Evolutionary conservation across 2,888 invertebrate genomes (phyloP).

Genomic region (Agrenia bidenticulata): DNA sequence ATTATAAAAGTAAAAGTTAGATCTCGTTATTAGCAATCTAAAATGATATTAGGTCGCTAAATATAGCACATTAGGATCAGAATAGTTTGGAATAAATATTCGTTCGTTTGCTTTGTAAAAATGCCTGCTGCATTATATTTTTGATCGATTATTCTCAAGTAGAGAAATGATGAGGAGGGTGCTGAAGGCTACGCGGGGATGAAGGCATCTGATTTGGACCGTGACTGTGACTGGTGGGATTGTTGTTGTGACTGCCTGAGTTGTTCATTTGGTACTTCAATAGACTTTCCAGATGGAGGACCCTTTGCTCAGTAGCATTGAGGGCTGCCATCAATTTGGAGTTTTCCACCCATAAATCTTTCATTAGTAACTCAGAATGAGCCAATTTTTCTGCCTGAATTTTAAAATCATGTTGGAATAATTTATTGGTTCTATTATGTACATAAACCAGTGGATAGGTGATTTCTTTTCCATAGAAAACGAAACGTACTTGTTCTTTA

Average conservation of each 20-base stretch:
- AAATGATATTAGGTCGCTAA: no score
- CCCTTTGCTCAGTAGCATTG: conserved; percentile 61
- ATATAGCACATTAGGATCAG: conserved; percentile 1
- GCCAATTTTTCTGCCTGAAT: conserved; percentile 70
- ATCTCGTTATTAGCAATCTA: no score
- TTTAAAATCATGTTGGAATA: no score
- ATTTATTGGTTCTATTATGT: neutral
- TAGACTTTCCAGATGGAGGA: conserved; percentile 43
- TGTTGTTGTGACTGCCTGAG: neutral
- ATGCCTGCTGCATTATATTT: no score
- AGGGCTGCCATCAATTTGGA: conserved; percentile 71
- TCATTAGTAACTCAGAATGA: conserved; percentile 72
- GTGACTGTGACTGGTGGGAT: neutral
- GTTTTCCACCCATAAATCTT: conserved; percentile 82
- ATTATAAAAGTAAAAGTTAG: no score
- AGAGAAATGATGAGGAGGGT: conserved; percentile 16
- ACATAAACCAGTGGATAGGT: no score
- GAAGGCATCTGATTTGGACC: conserved; percentile 10
- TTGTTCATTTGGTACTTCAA: conserved; percentile 42
- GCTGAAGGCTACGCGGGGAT: conserved; percentile 16
- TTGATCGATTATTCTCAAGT: neutral
- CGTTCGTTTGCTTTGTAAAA: no score
- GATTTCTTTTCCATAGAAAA: no score
- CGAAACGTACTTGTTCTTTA: conserved; percentile 60
- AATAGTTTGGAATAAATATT: neutral